Evolutionary conservation across 2,797 vertebrate genomes (phyloP).

Genomic region (Centroberyx gerrardi): DNA sequence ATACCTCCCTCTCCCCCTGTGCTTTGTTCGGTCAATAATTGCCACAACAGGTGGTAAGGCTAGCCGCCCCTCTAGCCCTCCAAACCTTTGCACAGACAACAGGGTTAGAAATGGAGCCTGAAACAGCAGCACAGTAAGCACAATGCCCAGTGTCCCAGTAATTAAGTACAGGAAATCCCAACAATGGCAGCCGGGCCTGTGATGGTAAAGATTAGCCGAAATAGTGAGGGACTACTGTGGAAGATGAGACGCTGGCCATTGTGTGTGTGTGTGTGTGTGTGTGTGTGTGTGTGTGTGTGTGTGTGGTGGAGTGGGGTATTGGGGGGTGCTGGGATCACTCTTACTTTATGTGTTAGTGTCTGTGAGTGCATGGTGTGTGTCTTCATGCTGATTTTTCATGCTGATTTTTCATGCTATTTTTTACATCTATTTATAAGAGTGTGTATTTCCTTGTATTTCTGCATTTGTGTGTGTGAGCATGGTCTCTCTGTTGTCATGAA

Average conservation of each 20-base stretch:
- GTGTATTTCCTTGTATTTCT: conserved; percentile 9
- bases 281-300: conserved; percentile 49
- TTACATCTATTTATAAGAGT: neutral
- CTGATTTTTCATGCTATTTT: conserved; percentile 40
- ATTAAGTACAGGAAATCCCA: conserved; percentile 79
- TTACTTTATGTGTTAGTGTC: conserved; percentile 1
- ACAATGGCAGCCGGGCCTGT: conserved; percentile 70
- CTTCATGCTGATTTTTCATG: conserved; percentile 33
- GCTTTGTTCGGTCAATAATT: conserved; percentile 79
- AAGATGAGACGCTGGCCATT: conserved; percentile 72
- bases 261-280: neutral
- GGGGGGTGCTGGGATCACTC: conserved; percentile 40
- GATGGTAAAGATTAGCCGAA: conserved; percentile 79
- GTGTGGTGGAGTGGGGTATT: conserved; percentile 44
- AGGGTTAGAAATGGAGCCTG: conserved; percentile 68
- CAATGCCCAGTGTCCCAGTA: conserved; percentile 74
- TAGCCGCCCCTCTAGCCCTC: conserved; percentile 58
- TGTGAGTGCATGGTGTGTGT: conserved; percentile 13
- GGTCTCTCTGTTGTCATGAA: too few species aligned
- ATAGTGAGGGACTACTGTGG: conserved; percentile 62
- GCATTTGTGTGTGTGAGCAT: conserved; percentile 24
- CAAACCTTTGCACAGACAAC: conserved; percentile 36
- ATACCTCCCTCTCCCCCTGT: conserved; percentile 8
- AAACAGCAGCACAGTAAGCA: conserved; percentile 68
- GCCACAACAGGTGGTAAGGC: conserved; percentile 83